Evolutionary conservation across 2,113 vertebrate genomes (phyloP), one percentile per base, ranked within the genome.

Genomic region (Carassius auratus): DNA sequence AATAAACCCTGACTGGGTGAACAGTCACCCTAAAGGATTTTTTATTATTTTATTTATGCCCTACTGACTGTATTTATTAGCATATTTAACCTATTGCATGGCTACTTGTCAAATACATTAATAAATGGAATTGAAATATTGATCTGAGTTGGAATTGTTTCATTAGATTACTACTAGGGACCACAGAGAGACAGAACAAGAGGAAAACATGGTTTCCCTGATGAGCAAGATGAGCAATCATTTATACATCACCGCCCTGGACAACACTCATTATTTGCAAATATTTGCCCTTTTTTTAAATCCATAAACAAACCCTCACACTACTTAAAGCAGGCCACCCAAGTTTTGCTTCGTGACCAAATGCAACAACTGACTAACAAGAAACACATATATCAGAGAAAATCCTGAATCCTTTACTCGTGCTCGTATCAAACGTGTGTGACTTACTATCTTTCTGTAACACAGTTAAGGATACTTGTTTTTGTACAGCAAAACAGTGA

Each of bases 51-150:
- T 30, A 30, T 30, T 30, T 26, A 50, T 75, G 73, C 21, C 73
- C 21, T 50, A 42, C 42, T 42, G 42, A 42, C 5, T 38, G 38
- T 38, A 45, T 5, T 3, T 7, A 45, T 48, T 10, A 30, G 30
- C 1, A 30, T 30, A 30, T 30, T 30, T 30, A 30, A 15, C 10
- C 1, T 26, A 50, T 42, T 23, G 50, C n/a, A 75, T 76, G n/a
- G 45, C 45, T 73, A 75, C 13, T 26, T 75, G 50, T 45, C 45
- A 73, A 73, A 73, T 73, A 73, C n/a, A 73, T 73, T 1, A 21
- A 45, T 73, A 42, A 42, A 73, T n/a, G n/a, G 23, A 17, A 12
- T 17, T 23, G 5, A 76, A 48, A 52, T 76, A 26, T 52, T 50
- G n/a, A 50, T 48, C 10, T 1, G 42, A 23, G 68, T 4, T 71